Evolutionary conservation across 2,888 invertebrate genomes (phyloP).

Genomic region (Pelosia muscerda): DNA sequence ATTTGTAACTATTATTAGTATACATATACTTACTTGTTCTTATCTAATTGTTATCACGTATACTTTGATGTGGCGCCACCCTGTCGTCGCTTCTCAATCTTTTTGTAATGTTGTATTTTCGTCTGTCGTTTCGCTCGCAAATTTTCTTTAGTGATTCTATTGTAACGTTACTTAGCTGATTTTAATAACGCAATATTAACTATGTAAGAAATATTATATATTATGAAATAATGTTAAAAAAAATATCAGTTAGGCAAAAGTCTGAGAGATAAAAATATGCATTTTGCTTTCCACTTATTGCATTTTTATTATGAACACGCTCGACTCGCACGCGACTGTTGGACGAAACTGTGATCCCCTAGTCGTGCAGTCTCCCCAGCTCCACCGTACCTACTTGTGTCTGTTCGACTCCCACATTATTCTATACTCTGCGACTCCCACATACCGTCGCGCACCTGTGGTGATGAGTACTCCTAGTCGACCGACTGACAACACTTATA

Average conservation of each 20-base stretch:
- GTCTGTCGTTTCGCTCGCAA: slow-evolving; percentile 26
- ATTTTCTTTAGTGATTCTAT: slow-evolving; percentile 43
- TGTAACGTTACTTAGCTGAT: slow-evolving; percentile 58
- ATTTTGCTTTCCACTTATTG: slow-evolving; percentile 74
- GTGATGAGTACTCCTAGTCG: too few species aligned
- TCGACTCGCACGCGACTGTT: too few species aligned
- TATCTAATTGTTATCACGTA: slow-evolving; percentile 35
- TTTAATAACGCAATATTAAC: slow-evolving; percentile 61
- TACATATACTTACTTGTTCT: slow-evolving; percentile 25
- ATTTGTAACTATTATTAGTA: slow-evolving; percentile 43
- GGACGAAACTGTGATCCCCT: too few species aligned
- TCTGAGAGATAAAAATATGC: slow-evolving; percentile 78
- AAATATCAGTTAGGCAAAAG: slow-evolving; percentile 80
- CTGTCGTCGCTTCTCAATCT: slow-evolving; percentile 28
- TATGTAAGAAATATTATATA: slow-evolving; percentile 58
- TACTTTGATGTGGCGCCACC: slow-evolving; percentile 28
- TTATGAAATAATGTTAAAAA: slow-evolving; percentile 65
- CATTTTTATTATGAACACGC: slow-evolving; percentile 50
- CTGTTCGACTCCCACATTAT: too few species aligned
- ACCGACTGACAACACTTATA: too few species aligned
- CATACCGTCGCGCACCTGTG: too few species aligned
- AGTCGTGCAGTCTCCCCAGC: too few species aligned
- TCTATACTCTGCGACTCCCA: too few species aligned
- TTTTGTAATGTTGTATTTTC: slow-evolving; percentile 21
- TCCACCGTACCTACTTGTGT: too few species aligned